Percentiles rank a stretch among this genome's conserved stretches.
Conservation (phyloP, 2,113 vertebrate species). For the Burhinus oedicnemus region DNA sequence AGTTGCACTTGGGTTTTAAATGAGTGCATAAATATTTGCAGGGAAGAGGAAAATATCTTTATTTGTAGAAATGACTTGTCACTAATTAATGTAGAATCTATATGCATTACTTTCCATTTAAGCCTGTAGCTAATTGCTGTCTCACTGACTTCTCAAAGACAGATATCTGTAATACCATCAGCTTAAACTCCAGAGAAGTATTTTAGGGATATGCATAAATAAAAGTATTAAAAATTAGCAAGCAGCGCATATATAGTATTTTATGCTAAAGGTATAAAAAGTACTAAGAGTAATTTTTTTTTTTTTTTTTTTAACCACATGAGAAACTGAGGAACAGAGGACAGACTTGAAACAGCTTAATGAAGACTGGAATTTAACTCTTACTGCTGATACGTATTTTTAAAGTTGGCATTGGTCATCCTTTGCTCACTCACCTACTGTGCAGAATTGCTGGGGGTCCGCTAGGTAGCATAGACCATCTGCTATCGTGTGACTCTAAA, state of each 20-base stretch:
- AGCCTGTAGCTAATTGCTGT: background rate
- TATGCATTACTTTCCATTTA: background rate
- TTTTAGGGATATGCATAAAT: background rate
- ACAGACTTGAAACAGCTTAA: background rate
- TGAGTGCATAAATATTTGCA: conserved; percentile 15
- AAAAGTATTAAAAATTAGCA: background rate
- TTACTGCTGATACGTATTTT: background rate
- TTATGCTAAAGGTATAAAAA: background rate
- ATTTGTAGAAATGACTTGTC: background rate
- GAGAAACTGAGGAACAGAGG: background rate
- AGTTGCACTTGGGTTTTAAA: background rate
- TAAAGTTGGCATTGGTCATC: background rate
- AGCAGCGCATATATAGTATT: background rate
- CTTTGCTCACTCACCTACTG: background rate
- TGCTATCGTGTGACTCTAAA: background rate
- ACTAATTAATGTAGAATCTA: conserved; percentile 3
- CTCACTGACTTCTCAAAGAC: background rate
- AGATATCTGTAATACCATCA: conserved; percentile 1
- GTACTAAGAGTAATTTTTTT: background rate
- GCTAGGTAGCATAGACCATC: background rate
- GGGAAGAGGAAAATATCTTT: background rate
- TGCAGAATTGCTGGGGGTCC: background rate
- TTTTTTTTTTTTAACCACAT: background rate
- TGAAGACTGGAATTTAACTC: background rate
- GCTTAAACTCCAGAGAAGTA: background rate